phyloP scores from a whole-genome alignment of 2,797 vertebrate species.

The Telmatherina bonti region DNA sequence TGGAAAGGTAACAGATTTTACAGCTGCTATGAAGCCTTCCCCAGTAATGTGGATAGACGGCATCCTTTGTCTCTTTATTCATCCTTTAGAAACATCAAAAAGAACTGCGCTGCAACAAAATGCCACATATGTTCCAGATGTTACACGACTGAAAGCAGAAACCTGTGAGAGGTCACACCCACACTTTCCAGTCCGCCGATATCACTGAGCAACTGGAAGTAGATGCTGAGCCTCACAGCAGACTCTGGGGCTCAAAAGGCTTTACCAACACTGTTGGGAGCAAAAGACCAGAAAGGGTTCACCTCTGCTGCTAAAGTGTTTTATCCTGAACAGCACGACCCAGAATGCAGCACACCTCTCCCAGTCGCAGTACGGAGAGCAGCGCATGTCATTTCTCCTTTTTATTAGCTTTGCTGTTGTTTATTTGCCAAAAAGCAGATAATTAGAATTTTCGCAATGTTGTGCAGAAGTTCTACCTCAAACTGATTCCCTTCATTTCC shows the following conservation, averaged over 20 bases:
- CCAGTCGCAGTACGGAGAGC: constrained; percentile 7
- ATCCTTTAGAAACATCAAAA: background rate
- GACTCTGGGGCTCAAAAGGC: background rate
- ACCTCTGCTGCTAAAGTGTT: constrained; percentile 18
- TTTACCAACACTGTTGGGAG: constrained; percentile 31
- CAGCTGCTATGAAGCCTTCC: constrained; percentile 2
- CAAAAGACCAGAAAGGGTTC: constrained; percentile 12
- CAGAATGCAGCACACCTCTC: constrained; percentile 20
- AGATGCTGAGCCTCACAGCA: constrained; percentile 11
- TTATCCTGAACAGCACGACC: constrained; percentile 32
- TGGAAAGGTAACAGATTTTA: constrained; percentile 20
- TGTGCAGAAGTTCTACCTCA: background rate
- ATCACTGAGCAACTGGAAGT: background rate
- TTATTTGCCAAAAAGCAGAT: background rate
- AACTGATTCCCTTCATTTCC: background rate
- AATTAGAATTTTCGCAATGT: background rate
- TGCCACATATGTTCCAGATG: background rate
- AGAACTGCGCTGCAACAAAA: background rate
- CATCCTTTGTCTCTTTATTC: background rate
- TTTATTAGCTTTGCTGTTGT: constrained; percentile 3
- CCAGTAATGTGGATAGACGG: constrained; percentile 6
- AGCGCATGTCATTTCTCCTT: constrained; percentile 1
- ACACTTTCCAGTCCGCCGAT: constrained; percentile 26
- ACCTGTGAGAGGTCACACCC: constrained; percentile 64
- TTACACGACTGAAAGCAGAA: constrained; percentile 24